phyloP scores from a whole-genome alignment of 2,888 invertebrate genomes.

The Brachypalpus laphriformis region DNA sequence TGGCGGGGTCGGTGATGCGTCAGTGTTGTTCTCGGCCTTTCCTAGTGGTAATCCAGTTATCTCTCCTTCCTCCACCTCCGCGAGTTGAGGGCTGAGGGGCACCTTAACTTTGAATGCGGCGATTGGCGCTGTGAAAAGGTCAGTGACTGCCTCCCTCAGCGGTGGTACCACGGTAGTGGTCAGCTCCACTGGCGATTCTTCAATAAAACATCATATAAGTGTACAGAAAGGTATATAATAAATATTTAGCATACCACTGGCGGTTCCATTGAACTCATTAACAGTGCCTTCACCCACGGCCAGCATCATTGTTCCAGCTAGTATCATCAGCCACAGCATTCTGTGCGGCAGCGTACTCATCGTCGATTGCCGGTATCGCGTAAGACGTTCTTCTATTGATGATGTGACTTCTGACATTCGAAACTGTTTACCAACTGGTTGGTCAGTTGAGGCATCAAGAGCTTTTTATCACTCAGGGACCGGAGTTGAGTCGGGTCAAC shows the following conservation, averaged over 20 bases:
- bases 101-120: slow-evolving; percentile 43
- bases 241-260: slow-evolving; percentile 55
- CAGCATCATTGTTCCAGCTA: slow-evolving; percentile 26
- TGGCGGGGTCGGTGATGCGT: neutral
- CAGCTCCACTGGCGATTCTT: slow-evolving; percentile 18
- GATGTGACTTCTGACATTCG: slow-evolving; percentile 72
- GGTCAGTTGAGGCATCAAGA: slow-evolving; percentile 77
- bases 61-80: neutral
- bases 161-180: slow-evolving; percentile 51
- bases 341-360: slow-evolving; percentile 14
- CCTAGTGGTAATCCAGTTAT: slow-evolving; percentile 16
- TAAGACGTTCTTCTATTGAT: slow-evolving; percentile 26
- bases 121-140: slow-evolving; percentile 39
- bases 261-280: neutral
- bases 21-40: slow-evolving; percentile 20
- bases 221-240: slow-evolving; percentile 1
- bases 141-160: slow-evolving; percentile 75
- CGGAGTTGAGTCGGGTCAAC: slow-evolving; percentile 62
- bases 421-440: slow-evolving; percentile 78
- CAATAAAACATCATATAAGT: neutral
- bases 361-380: slow-evolving; percentile 13
- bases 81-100: neutral
- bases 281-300: slow-evolving; percentile 2
- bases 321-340: slow-evolving; percentile 16
- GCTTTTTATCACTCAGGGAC: slow-evolving; percentile 79